Base-by-base conservation (phyloP, 2,888 invertebrate species). In the Taphrorychus bicolor region DNA sequence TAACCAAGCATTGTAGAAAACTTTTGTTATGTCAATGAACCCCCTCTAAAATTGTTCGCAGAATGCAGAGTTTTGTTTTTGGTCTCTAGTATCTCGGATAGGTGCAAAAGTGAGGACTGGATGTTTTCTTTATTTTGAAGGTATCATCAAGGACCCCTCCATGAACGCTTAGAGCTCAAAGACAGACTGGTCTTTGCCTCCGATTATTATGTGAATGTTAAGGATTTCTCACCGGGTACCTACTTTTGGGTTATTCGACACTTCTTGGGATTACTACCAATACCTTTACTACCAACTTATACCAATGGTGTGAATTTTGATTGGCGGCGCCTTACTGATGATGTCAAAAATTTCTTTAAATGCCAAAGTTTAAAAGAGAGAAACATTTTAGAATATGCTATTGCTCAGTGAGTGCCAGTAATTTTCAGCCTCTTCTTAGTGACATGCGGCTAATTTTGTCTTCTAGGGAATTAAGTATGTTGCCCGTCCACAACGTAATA, bases 201-300 rank as follows among this genome's bases (percentile, higher is more conserved):
- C 5, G 63, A 64, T 40, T 67, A 66, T 23, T 49, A 32, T 11
- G 14, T 18, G 41, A 59, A 41, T 16, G 5, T 48, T 11, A 51
- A 53, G 14, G 45, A 51, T 9, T 67, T 49, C 40, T 19, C 66
- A n/a, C 59, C 75, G 14, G 73, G 71, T 24, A 66, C 71, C 1
- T 75, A 73, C 70, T 72, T 75, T 42, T 76, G 76, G 76, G 42
- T 75, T 9, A 70, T 76, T 17, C 69, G 75, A 54, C 76, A 76
- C 59, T 76, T 76, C 64, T 59, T 76, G 42, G 76, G 76, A 11
- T 62, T 75, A 22, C 65, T 76, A 16, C 76, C 76, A 3, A 65
- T 76, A 53, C 73, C 76, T 22, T 58, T 76, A 45, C 60, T 76
- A 32, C 74, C 76, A 23, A 42, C 51, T 11, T 73, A 71, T 57